phyloP scores from a whole-genome alignment of 2,113 vertebrate species.

The Marmota flaviventris region DNA sequence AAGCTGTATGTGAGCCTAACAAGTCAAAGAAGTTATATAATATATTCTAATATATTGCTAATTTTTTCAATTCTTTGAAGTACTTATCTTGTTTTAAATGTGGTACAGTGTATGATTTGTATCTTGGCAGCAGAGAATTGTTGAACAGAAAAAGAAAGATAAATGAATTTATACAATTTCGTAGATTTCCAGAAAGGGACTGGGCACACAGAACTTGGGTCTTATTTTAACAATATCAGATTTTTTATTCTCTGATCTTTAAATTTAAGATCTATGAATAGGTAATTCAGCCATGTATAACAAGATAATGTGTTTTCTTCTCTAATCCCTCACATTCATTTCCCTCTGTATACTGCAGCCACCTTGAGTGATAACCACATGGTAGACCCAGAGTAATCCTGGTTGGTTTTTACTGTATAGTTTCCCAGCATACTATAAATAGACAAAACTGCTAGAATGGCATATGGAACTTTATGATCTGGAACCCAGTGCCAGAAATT shows the following conservation, averaged over 20 bases:
- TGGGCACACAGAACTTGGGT: background rate
- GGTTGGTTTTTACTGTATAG: background rate
- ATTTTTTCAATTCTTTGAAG: conserved; percentile 8
- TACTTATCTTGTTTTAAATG: background rate
- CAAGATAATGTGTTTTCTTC: background rate
- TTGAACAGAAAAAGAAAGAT: background rate
- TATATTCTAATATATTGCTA: background rate
- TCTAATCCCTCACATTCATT: background rate
- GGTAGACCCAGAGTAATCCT: background rate
- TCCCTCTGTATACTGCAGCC: background rate
- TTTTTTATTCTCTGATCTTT: conserved; percentile 23
- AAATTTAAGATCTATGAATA: background rate
- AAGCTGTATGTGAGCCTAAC: background rate
- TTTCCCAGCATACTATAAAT: background rate
- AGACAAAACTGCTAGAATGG: background rate
- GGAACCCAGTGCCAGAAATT: background rate
- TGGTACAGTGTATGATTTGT: background rate
- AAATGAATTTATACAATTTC: background rate
- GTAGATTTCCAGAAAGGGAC: background rate
- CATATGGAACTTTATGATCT: background rate
- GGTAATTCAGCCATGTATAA: background rate
- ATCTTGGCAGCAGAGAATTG: background rate
- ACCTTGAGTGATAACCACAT: background rate
- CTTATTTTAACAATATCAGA: background rate
- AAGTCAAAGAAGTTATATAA: background rate